These are phyloP conservation scores for Pipistrellus nathusii DNA, from an alignment of 2,797 vertebrate species.

Conservation along the genomic window DNA sequence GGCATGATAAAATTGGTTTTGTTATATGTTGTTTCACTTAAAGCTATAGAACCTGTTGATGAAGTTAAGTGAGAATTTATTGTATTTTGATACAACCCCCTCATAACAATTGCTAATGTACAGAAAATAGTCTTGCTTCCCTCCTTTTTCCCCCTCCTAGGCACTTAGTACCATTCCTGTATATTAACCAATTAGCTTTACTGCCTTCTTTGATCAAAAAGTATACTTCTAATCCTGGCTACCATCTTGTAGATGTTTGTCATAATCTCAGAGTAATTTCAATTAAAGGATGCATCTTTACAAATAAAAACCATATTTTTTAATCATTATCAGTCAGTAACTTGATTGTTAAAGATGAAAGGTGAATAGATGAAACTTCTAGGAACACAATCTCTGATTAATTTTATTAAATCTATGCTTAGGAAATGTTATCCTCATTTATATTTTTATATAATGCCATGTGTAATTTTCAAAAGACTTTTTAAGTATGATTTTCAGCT, in stretches of 20 bases:
- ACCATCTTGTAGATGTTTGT: constrained; percentile 12
- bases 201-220: constrained; percentile 56
- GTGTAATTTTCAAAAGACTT: constrained; percentile 34
- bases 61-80: neutral
- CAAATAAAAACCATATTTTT: neutral
- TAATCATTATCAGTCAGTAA: constrained; percentile 1
- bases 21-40: neutral
- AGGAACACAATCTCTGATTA: neutral
- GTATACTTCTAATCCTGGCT: neutral
- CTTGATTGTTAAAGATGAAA: constrained; percentile 52
- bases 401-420: constrained; percentile 59
- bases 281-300: constrained; percentile 36
- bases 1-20: neutral
- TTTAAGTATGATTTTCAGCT: constrained; percentile 47
- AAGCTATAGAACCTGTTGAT: neutral
- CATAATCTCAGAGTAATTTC: constrained; percentile 57
- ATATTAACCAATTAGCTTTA: constrained; percentile 26
- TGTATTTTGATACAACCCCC: neutral
- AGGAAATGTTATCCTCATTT: neutral
- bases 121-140: neutral
- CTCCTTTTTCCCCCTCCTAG: neutral
- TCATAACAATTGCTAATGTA: constrained; percentile 3
- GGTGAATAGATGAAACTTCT: constrained; percentile 31
- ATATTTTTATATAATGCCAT: constrained; percentile 28
- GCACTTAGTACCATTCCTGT: neutral